Conservation (phyloP, 2,113 vertebrate genomes). For the Phasianus colchicus region DNA sequence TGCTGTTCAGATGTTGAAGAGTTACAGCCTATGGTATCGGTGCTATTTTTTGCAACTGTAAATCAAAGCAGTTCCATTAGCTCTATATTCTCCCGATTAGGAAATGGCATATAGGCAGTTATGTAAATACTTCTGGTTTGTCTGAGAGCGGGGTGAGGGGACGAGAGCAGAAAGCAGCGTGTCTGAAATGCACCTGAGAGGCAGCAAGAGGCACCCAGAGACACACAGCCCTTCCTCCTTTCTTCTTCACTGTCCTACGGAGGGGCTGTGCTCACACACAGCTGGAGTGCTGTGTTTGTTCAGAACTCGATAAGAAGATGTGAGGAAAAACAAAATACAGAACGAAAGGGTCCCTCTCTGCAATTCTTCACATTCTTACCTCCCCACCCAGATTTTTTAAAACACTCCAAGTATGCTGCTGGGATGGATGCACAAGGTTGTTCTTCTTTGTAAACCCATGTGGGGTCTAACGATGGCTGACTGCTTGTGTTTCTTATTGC, state of each 20-base stretch:
- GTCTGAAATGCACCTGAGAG: no score
- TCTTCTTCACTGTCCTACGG: background rate
- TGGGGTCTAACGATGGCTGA: background rate
- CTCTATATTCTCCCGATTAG: slow-evolving; percentile 37
- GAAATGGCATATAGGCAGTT: slow-evolving; percentile 16
- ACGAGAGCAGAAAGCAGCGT: no score
- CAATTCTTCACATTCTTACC: slow-evolving; percentile 50
- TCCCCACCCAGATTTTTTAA: slow-evolving; percentile 33
- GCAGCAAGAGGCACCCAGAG: background rate
- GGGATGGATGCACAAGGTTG: background rate
- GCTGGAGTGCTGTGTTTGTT: slow-evolving; percentile 9
- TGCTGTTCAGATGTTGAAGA: background rate
- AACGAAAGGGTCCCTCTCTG: background rate
- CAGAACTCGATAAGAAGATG: background rate
- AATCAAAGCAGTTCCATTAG: slow-evolving; percentile 40
- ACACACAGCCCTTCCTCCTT: background rate
- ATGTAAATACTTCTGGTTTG: slow-evolving; percentile 33
- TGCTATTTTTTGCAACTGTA: slow-evolving; percentile 25
- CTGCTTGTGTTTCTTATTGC: background rate
- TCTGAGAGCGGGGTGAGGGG: background rate
- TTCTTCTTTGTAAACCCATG: background rate
- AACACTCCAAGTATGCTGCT: background rate
- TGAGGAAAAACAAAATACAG: background rate
- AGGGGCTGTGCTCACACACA: background rate
- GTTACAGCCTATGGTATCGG: background rate